A percentile compares a stretch with the other conserved stretches of the same genome.
Evolutionary conservation across 2,797 vertebrate species (phyloP).

Genomic region (Borostomias antarcticus): DNA sequence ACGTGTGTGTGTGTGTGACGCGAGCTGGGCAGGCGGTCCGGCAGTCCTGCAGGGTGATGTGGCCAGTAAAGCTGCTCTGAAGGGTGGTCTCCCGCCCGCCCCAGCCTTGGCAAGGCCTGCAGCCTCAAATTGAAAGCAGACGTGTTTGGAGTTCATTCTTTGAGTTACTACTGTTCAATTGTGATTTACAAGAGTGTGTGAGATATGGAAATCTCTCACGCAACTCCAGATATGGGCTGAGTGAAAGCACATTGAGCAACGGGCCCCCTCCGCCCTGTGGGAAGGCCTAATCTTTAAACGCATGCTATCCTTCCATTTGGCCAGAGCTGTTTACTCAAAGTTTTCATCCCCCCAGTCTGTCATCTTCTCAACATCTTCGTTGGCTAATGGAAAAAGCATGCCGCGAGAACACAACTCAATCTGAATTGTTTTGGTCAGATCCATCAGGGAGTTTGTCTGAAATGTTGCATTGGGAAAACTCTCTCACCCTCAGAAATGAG

Average conservation of each 20-base stretch:
- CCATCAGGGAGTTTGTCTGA: background rate
- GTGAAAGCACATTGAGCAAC: conserved; percentile 82
- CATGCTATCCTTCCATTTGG: conserved; percentile 65
- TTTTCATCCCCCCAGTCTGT: conserved; percentile 57
- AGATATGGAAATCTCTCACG: conserved; percentile 88
- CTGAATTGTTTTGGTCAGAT: background rate
- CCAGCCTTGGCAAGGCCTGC: conserved; percentile 82
- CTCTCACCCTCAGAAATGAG: background rate
- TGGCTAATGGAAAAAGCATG: conserved; percentile 50
- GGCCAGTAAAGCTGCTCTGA: conserved; percentile 76
- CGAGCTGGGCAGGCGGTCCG: conserved; percentile 42
- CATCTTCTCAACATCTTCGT: conserved; percentile 52
- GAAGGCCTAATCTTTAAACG: conserved; percentile 64
- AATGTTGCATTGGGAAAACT: background rate
- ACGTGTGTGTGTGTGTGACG: conserved; percentile 29
- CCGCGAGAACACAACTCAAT: conserved; percentile 6
- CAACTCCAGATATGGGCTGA: conserved; percentile 83
- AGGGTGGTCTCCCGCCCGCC: conserved; percentile 86
- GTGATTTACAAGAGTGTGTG: conserved; percentile 88
- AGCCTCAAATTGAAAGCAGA: conserved; percentile 89
- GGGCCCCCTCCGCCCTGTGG: conserved; percentile 66
- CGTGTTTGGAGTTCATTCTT: conserved; percentile 85
- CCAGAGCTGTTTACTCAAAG: conserved; percentile 56
- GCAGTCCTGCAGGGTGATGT: conserved; percentile 74
- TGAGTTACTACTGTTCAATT: conserved; percentile 89